These are phyloP conservation scores for Callimorpha dominula DNA, from an alignment of 2,888 invertebrate genomes.

Conservation along the genomic window DNA sequence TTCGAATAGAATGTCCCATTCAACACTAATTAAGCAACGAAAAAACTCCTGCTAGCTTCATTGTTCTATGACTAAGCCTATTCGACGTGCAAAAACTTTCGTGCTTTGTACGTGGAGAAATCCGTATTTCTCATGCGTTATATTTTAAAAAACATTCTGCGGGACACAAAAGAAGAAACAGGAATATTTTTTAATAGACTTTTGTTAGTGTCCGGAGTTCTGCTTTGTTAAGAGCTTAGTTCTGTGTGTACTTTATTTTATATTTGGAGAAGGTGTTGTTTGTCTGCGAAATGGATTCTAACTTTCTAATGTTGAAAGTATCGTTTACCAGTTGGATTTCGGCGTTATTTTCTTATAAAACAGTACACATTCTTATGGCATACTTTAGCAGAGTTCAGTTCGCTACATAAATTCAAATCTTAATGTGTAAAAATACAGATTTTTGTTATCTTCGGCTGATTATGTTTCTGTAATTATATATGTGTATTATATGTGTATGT, in stretches of 20 bases:
- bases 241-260: slow-evolving; percentile 2
- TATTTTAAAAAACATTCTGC: slow-evolving; percentile 35
- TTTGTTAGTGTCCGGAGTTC: slow-evolving; percentile 27
- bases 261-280: not conserved
- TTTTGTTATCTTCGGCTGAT: not conserved
- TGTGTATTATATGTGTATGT: too few relatives aligned
- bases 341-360: not conserved
- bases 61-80: slow-evolving; percentile 16
- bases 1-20: not conserved
- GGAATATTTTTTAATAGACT: slow-evolving; percentile 33
- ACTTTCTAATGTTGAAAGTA: not conserved
- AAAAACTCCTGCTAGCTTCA: not conserved
- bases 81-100: slow-evolving; percentile 19
- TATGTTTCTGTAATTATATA: too few relatives aligned
- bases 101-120: slow-evolving; percentile 25
- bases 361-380: not conserved
- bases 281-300: not conserved
- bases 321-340: not conserved
- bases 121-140: slow-evolving; percentile 24
- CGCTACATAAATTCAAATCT: not conserved
- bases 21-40: not conserved
- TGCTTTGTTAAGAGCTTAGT: slow-evolving; percentile 32
- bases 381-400: not conserved
- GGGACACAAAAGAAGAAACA: slow-evolving; percentile 33
- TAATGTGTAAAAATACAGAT: not conserved